phyloP scores from a whole-genome alignment of 2,113 vertebrate genomes.

The Seriola aureovittata region DNA sequence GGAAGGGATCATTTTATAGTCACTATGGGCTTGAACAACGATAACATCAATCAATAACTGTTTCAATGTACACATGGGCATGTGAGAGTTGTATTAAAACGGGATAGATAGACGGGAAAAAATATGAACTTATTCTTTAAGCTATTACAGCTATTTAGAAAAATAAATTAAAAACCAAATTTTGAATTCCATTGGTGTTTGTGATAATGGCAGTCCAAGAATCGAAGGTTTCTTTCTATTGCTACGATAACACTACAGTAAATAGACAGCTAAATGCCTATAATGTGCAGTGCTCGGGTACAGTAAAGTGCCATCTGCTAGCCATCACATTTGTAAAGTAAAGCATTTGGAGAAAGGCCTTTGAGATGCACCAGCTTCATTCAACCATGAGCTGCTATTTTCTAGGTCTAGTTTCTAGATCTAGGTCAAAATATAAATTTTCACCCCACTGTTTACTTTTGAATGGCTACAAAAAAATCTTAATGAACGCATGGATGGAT shows the following conservation, averaged over 20 bases:
- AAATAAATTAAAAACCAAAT: background rate
- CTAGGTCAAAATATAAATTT: constrained; percentile 30
- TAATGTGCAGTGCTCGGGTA: constrained; percentile 13
- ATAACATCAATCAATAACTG: background rate
- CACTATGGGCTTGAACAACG: background rate
- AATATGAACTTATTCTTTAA: background rate
- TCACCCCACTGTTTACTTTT: background rate
- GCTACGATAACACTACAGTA: background rate
- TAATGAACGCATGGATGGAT: background rate
- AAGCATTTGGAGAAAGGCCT: background rate
- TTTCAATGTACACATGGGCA: background rate
- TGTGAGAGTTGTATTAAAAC: background rate
- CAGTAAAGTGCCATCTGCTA: constrained; percentile 31
- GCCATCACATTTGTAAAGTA: constrained; percentile 25
- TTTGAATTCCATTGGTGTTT: background rate
- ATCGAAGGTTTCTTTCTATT: background rate
- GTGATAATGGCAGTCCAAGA: background rate
- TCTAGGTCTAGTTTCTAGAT: constrained; percentile 27
- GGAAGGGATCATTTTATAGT: background rate
- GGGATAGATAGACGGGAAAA: background rate
- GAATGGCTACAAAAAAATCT: constrained; percentile 1
- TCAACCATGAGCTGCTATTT: constrained; percentile 20
- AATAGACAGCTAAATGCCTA: constrained; percentile 11
- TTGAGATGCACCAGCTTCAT: constrained; percentile 4
- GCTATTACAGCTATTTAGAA: background rate